Evolutionary conservation across 2,113 vertebrate genomes (phyloP).

Genomic region (Anthoscopus minutus): DNA sequence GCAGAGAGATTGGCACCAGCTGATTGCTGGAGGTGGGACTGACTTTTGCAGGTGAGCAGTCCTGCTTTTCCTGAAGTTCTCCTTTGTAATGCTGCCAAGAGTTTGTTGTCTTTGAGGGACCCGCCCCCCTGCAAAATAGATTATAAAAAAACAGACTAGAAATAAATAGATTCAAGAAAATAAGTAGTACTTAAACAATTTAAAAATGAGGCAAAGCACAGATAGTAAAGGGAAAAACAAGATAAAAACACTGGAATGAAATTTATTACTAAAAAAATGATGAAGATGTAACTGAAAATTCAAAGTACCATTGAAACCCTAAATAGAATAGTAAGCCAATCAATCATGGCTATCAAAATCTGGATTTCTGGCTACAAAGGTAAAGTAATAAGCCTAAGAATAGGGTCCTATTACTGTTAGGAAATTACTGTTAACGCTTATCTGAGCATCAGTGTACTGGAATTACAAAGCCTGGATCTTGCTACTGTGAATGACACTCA

Average conservation of each 20-base stretch:
- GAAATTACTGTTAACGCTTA: not conserved
- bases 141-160: not conserved
- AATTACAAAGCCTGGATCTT: not conserved
- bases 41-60: not conserved
- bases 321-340: not conserved
- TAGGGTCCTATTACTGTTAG: not conserved
- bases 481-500: not conserved
- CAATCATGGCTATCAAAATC: not conserved
- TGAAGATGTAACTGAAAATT: not conserved
- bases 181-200: not conserved
- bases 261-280: not conserved
- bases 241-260: not conserved
- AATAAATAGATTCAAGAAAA: not conserved
- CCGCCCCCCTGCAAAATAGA: accelerated
- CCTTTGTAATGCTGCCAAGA: not conserved
- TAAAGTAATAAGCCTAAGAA: not conserved
- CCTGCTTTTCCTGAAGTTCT: not conserved
- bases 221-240: not conserved
- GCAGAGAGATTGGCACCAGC: not conserved
- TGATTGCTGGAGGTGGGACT: not conserved
- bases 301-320: not conserved
- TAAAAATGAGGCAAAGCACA: not conserved
- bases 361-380: not conserved
- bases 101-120: not conserved
- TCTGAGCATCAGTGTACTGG: not conserved